Evolutionary conservation across 2,113 vertebrate species (phyloP).

Genomic region (Vimba vimba): DNA sequence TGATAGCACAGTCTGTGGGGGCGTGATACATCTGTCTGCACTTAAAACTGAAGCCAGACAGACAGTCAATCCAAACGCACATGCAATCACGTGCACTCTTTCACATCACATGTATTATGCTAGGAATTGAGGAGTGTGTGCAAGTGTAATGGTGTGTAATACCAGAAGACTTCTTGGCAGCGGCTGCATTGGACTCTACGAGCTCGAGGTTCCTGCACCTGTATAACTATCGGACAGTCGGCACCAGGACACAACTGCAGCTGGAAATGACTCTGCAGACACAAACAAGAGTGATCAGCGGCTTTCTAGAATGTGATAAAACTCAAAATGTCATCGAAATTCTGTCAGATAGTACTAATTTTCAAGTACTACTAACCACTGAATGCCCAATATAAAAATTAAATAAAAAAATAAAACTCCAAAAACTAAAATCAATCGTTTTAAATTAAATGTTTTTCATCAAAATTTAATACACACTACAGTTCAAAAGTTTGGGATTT

Average conservation of each 20-base stretch:
- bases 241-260: constrained; percentile 98
- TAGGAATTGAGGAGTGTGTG: neutral
- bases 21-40: constrained; percentile 99
- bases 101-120: neutral
- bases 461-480: neutral
- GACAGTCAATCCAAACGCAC: neutral
- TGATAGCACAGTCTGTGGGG: constrained; percentile 97
- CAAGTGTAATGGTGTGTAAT: constrained; percentile 48
- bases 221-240: constrained; percentile 98
- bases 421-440: too few relatives aligned
- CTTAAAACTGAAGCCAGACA: constrained; percentile 86
- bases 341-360: neutral
- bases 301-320: neutral
- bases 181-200: constrained; percentile 97
- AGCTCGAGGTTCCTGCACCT: constrained; percentile 96
- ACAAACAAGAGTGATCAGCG: neutral
- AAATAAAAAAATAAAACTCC: neutral
- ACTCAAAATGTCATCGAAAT: neutral
- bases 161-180: constrained; percentile 99
- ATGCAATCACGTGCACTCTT: neutral
- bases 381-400: neutral
- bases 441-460: neutral
- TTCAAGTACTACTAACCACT: neutral
- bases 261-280: constrained; percentile 92
- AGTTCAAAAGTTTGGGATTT: too few relatives aligned